phyloP scores from a whole-genome alignment of 1,140 invertebrate species.

The Chionoecetes opilio region DNA sequence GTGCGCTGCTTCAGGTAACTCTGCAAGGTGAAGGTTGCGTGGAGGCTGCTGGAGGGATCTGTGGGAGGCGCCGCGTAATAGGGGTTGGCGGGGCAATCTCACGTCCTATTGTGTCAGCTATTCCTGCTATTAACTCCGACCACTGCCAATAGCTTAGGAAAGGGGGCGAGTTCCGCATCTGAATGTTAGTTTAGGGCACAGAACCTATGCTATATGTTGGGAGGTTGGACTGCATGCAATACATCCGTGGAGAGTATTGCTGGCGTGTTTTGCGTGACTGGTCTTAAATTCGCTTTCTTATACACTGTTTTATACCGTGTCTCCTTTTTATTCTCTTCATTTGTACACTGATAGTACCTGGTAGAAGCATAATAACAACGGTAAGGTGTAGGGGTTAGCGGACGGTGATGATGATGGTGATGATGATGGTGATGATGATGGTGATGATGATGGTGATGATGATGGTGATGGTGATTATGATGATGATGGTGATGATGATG shows the following conservation, averaged over 20 bases:
- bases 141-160: constrained; percentile 3
- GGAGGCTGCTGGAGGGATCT: neutral
- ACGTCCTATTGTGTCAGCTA: constrained; percentile 27
- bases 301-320: too few species aligned
- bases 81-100: constrained; percentile 13
- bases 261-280: too few species aligned
- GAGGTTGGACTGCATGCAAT: neutral
- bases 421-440: constrained; percentile 1
- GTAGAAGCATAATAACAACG: too few species aligned
- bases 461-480: neutral
- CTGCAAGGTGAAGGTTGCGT: neutral
- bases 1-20: neutral
- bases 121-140: constrained; percentile 28
- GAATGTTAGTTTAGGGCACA: constrained; percentile 19
- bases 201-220: neutral
- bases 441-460: neutral
- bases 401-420: neutral
- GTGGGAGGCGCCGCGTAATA: constrained; percentile 13
- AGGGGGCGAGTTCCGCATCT: neutral
- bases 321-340: too few species aligned
- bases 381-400: too few species aligned
- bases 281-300: too few species aligned
- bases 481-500: neutral
- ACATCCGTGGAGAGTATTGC: too few species aligned
- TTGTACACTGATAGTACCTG: too few species aligned